phyloP scores from a whole-genome alignment of 1,140 invertebrate species.

The Cydia strobilella region DNA sequence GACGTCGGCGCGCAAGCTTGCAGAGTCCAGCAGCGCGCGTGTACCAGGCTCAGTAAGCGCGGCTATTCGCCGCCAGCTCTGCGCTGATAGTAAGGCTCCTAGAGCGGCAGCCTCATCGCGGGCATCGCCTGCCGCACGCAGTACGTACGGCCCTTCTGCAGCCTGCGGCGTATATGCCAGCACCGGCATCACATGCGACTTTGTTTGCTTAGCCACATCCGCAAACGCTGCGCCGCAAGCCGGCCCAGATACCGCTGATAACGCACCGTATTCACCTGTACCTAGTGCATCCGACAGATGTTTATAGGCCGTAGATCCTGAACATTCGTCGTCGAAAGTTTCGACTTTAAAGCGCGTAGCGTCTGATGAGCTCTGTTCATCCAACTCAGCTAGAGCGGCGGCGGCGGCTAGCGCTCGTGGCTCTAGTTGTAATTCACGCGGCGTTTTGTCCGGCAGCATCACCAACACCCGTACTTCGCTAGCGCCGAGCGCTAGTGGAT shows the following conservation, averaged over 20 bases:
- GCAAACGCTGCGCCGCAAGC: slow-evolving; percentile 63
- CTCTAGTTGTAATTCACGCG: slow-evolving; percentile 43
- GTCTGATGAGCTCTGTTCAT: slow-evolving; percentile 30
- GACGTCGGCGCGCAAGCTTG: slow-evolving; percentile 48
- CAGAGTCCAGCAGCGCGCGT: slow-evolving; percentile 47
- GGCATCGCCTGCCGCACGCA: slow-evolving; percentile 55
- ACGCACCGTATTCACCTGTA: slow-evolving; percentile 52
- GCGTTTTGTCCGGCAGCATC: slow-evolving; percentile 46
- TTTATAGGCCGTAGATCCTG: slow-evolving; percentile 52
- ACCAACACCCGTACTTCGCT: slow-evolving; percentile 51
- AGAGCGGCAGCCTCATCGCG: slow-evolving; percentile 44
- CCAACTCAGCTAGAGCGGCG: slow-evolving; percentile 48
- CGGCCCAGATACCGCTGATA: slow-evolving; percentile 62
- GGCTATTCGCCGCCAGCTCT: slow-evolving; percentile 55
- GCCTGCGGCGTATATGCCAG: slow-evolving; percentile 61
- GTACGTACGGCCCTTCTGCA: slow-evolving; percentile 36
- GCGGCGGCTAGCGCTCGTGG: slow-evolving; percentile 45
- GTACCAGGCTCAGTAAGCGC: slow-evolving; percentile 55
- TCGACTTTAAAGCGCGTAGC: slow-evolving; percentile 51
- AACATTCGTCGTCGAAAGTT: slow-evolving; percentile 56
- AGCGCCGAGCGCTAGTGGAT: slow-evolving; percentile 37
- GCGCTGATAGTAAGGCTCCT: slow-evolving; percentile 33
- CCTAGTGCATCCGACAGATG: slow-evolving; percentile 56
- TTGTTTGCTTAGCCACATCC: slow-evolving; percentile 56
- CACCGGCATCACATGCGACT: slow-evolving; percentile 51